A percentile compares a stretch with the other conserved stretches of the same genome.
Conservation (phyloP, 2,797 vertebrate species). For the Anguilla megastoma region DNA sequence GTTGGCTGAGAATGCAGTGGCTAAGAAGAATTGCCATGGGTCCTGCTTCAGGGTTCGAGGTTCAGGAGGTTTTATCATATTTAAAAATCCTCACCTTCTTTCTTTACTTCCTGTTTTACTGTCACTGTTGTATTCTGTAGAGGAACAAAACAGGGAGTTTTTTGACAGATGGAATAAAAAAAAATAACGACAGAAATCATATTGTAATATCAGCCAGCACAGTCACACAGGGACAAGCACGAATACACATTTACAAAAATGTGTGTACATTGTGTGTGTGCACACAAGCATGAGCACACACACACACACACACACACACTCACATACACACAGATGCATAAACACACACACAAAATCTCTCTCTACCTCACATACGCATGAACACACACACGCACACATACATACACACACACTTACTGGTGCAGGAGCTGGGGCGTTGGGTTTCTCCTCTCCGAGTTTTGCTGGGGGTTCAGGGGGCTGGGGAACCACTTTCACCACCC, state of each 20-base stretch:
- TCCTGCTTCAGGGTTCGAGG: not conserved
- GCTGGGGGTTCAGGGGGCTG: constrained; percentile 52
- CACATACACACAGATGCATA: constrained; percentile 12
- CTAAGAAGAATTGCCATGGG: not conserved
- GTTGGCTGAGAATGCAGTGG: not conserved
- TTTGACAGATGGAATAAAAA: not conserved
- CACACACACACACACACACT: constrained; percentile 29
- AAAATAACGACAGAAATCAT: not conserved
- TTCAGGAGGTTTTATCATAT: not conserved
- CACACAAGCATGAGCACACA: constrained; percentile 1
- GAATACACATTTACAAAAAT: too few species aligned
- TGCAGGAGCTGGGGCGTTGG: constrained; percentile 13
- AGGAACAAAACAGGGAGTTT: not conserved
- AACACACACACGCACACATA: not conserved
- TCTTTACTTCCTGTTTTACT: constrained; percentile 43
- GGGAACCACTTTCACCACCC: constrained; percentile 63
- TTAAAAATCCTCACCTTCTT: constrained; percentile 42
- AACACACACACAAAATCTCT: constrained; percentile 7
- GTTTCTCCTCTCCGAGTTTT: constrained; percentile 46
- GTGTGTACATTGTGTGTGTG: not conserved
- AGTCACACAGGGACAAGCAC: not conserved
- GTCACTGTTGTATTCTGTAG: constrained; percentile 47
- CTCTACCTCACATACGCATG: not conserved
- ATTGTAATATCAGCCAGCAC: not conserved
- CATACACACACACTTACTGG: not conserved